Evolutionary conservation across 35 echinoderm and acorn worm genomes (phyloP), one percentile per base, ranked within the genome.

Genomic region (Amphiura filiformis): DNA sequence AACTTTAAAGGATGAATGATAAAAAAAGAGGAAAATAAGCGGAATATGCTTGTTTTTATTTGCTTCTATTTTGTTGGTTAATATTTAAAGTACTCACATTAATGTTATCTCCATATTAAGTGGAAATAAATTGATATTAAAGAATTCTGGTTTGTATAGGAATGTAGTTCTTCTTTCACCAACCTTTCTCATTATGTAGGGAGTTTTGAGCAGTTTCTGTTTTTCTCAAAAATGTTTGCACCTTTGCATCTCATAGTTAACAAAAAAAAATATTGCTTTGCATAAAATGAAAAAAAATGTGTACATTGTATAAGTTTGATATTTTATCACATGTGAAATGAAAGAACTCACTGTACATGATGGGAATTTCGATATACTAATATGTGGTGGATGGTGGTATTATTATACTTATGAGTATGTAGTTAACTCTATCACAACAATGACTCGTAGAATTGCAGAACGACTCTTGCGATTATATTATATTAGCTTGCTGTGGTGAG

Each of bases 381-480:
- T 70, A 70, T 70, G 61, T 70, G 61, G 61, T 70, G 61, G 26
- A 70, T 70, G 61, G 61, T 70, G 26, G n/a, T n/a, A n/a, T n/a
- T 70, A 26, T 26, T 70, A 70, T 70, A 26, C 15, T 70, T 26
- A 70, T 70, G 20, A 70, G 61, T 30, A 70, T 70, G 61, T 70
- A 70, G 61, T 26, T 70, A 23, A 70, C n/a, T n/a, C n/a, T n/a
- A 70, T 70, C 61, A 18, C 2, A 70, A 15, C 61, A n/a, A 26
- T 18, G 28, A 26, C 7, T 70, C 61, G 61, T 70, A 70, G 61
- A 70, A 70, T 70, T 70, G 61, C 61, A 70, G 61, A 70, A 70
- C 61, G 61, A 70, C 61, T 70, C 61, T n/a, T 70, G 61, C 26
- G 61, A 30, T 70, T 70, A 70, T 70, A 70, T 18, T 70, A 70